Evolutionary conservation across 2,113 vertebrate genomes (phyloP), one percentile per base, ranked within the genome.

Genomic region (Steatornis caripensis): DNA sequence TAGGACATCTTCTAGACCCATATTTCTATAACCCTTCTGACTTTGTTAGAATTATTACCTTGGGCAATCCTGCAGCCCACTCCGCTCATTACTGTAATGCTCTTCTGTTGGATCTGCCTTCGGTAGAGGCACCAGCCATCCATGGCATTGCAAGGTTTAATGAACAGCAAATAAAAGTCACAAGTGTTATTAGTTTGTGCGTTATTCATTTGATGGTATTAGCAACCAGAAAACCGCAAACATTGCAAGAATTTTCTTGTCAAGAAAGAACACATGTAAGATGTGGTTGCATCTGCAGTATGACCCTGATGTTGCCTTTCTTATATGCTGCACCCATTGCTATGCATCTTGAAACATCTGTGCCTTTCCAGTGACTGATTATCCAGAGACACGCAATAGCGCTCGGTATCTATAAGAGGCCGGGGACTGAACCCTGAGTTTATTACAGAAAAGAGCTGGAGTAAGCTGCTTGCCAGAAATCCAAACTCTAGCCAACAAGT

Each of bases 401-500:
- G 41, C 92, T 93, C 95, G 4, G 57, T 53, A 84, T 95, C 96
- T 93, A 2, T 3, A 72, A 93, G 74, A 91, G 94, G 89, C 96
- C 94, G 5, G 96, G 96, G 95, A 95, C 92, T 97, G 89, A 97
- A 93, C 90, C 96, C 94, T 65, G 89, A 69, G 60, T 96, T 95
- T 96, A 97, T 96, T 97, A 76, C 89, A 95, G 94, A 84, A n/a
- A 45, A 95, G 96, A 91, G 92, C 94, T 97, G 95, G 48, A 94
- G 75, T 11, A 71, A 95, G 92, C 69, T 97, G 88, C 96, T 95
- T 96, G 97, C 96, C 97, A 97, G 94, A 95, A 93, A 94, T 61
- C 86, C 96, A 97, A 95, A 93, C 94, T 95, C 80, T 87, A 79
- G 96, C 96, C 96, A 97, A 92, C 80, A 89, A 96, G 90, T 97